phyloP scores from a whole-genome alignment of 2,888 invertebrate species.

The Ochlodes sylvanus region DNA sequence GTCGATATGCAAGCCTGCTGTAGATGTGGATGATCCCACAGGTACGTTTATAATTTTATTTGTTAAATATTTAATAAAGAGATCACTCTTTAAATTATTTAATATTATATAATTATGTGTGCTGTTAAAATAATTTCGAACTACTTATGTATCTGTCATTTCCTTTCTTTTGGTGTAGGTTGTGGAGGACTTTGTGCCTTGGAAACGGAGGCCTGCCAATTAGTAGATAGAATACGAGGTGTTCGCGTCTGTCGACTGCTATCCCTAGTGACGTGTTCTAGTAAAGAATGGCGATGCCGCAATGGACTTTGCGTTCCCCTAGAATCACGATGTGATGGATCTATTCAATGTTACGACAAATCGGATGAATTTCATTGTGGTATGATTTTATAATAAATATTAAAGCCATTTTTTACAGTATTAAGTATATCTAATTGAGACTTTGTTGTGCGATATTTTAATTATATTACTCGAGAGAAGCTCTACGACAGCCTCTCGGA shows the following conservation, averaged over 20 bases:
- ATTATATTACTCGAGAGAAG: neutral
- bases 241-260: conserved; percentile 85
- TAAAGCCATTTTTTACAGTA: too few relatives aligned
- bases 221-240: conserved; percentile 80
- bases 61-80: too few relatives aligned
- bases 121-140: neutral
- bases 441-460: neutral
- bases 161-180: conserved; percentile 61
- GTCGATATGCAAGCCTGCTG: conserved; percentile 81
- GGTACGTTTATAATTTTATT: conserved; percentile 60
- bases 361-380: conserved; percentile 91
- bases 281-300: conserved; percentile 89
- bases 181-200: conserved; percentile 88
- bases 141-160: neutral
- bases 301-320: conserved; percentile 88
- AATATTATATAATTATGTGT: neutral
- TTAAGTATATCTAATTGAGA: neutral
- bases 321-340: conserved; percentile 88
- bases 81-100: neutral
- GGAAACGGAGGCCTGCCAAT: conserved; percentile 87
- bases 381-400: conserved; percentile 67
- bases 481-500: too few relatives aligned
- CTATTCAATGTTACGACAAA: conserved; percentile 90
- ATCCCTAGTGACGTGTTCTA: conserved; percentile 85
- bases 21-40: conserved; percentile 85